A percentile compares a stretch with the other conserved stretches of the same genome.
phyloP scores from a whole-genome alignment of 2,888 invertebrate species.

The Drosophila colorata region DNA sequence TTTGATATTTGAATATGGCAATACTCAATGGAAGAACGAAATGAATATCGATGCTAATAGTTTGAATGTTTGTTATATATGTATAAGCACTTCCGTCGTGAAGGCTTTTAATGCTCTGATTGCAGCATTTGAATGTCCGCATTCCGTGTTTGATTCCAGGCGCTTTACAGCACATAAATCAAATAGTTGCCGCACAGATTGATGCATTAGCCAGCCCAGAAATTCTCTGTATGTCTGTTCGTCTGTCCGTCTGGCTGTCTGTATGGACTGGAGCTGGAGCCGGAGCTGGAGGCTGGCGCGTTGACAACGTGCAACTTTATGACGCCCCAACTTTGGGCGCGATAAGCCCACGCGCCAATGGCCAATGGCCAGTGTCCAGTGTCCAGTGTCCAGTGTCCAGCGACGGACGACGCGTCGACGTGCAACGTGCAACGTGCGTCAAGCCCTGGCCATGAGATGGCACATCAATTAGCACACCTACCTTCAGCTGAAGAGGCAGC shows the following conservation, averaged over 20 bases:
- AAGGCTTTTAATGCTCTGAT: constrained; percentile 10
- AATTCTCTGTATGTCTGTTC: constrained; percentile 20
- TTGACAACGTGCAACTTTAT: constrained; percentile 77
- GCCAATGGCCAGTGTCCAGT: constrained; percentile 22
- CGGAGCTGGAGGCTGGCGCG: constrained; percentile 33
- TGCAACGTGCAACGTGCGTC: constrained; percentile 61
- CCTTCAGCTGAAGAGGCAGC: constrained; percentile 40
- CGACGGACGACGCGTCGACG: constrained; percentile 10
- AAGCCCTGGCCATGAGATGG: constrained; percentile 61
- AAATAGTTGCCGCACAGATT: constrained; percentile 76
- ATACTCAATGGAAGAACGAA: no score
- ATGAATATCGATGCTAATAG: no score
- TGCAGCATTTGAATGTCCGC: constrained; percentile 43
- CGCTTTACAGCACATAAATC: constrained; percentile 63
- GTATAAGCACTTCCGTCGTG: neutral
- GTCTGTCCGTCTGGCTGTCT: constrained; percentile 7
- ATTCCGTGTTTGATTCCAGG: constrained; percentile 44
- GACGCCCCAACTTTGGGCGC: constrained; percentile 75
- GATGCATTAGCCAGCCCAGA: constrained; percentile 71
- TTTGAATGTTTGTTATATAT: no score
- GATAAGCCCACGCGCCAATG: constrained; percentile 72
- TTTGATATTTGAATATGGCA: no score
- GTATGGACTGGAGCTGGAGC: constrained; percentile 12
- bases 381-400: no score
- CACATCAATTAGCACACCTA: constrained; percentile 78